These are phyloP conservation scores for Brachylomia viminalis DNA, from an alignment of 2,888 invertebrate genomes.

Conservation along the genomic window DNA sequence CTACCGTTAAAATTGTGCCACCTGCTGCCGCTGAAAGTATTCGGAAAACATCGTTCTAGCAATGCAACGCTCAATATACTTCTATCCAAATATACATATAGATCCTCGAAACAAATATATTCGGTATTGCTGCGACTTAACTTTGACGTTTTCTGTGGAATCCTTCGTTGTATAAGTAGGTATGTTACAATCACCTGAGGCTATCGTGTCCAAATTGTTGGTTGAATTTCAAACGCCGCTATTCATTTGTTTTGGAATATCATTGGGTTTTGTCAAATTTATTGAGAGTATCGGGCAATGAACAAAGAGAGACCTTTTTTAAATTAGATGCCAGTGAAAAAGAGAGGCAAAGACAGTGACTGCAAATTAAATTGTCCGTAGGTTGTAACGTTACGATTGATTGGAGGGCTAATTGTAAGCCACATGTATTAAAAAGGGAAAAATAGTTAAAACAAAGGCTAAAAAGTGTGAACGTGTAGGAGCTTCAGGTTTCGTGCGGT, in stretches of 20 bases:
- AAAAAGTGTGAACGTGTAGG: too few species aligned
- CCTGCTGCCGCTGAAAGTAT: slow-evolving; percentile 25
- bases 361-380: too few species aligned
- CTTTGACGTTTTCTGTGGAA: slow-evolving; percentile 37
- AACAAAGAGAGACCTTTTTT: not conserved
- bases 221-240: slow-evolving; percentile 10
- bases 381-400: too few species aligned
- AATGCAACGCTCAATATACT: slow-evolving; percentile 38
- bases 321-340: not conserved
- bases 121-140: slow-evolving; percentile 17
- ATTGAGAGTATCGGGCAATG: not conserved
- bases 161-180: slow-evolving; percentile 30
- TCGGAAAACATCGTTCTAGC: slow-evolving; percentile 38
- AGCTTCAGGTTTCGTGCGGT: too few species aligned
- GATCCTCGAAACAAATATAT: slow-evolving; percentile 4
- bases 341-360: not conserved
- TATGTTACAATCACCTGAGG: slow-evolving; percentile 22
- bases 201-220: not conserved
- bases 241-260: not conserved
- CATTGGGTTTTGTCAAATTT: not conserved
- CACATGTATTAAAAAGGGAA: too few species aligned
- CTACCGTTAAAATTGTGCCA: slow-evolving; percentile 38
- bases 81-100: not conserved
- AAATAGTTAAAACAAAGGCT: too few species aligned
- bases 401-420: too few species aligned